phyloP scores from a whole-genome alignment of 1,140 invertebrate species.

The Anoplophora glabripennis region DNA sequence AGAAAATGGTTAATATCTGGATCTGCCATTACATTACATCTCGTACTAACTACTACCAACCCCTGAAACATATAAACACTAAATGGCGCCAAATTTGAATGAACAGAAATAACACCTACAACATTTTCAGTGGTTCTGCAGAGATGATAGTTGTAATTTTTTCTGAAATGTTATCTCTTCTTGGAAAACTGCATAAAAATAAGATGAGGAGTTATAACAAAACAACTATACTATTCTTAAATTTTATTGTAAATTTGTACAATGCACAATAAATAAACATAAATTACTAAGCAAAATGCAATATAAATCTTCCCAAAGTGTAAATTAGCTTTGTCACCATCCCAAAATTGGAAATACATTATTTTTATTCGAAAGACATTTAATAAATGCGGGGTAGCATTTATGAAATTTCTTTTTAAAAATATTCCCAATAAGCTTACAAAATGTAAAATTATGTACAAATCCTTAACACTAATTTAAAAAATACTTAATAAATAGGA shows the following conservation, averaged over 20 bases:
- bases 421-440: slow-evolving; percentile 1
- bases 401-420: slow-evolving; percentile 7
- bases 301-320: background rate
- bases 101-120: too few relatives aligned
- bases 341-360: slow-evolving; percentile 4
- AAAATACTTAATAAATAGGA: background rate
- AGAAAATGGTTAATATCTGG: too few relatives aligned
- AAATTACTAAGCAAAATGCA: too few relatives aligned
- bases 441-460: too few relatives aligned
- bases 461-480: background rate
- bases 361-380: background rate
- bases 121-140: too few relatives aligned
- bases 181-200: background rate
- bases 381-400: background rate
- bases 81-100: too few relatives aligned
- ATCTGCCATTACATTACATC: too few relatives aligned
- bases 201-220: background rate
- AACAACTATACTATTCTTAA: background rate
- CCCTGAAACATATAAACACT: too few relatives aligned
- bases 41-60: too few relatives aligned
- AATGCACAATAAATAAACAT: background rate
- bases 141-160: too few relatives aligned
- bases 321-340: background rate
- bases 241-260: background rate
- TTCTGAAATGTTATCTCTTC: background rate